Conservation (phyloP, 2,113 vertebrate genomes). For the Cinclus mexicanus region DNA sequence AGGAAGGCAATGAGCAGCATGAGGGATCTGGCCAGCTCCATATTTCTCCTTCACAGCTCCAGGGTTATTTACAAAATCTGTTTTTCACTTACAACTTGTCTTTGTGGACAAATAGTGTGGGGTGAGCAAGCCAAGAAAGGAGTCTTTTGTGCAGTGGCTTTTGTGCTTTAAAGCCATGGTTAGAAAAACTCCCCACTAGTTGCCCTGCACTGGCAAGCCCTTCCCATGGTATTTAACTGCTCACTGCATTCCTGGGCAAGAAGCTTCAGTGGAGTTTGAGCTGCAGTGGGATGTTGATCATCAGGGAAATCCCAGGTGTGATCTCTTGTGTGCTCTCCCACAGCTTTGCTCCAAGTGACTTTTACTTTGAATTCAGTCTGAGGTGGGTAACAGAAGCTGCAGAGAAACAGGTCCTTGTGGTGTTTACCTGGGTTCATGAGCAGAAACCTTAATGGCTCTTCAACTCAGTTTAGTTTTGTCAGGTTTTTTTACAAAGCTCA, state of each 20-base stretch:
- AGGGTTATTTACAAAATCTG: not conserved
- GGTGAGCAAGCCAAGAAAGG: not conserved
- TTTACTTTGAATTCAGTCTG: not conserved
- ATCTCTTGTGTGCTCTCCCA: not conserved
- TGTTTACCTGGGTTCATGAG: not conserved
- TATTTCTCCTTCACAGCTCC: not conserved
- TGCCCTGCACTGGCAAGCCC: not conserved
- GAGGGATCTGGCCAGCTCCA: not conserved
- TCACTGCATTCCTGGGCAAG: not conserved
- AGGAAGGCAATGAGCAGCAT: not conserved
- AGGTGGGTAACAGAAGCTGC: not conserved
- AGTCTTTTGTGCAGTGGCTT: not conserved
- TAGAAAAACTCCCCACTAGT: not conserved
- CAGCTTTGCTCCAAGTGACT: not conserved
- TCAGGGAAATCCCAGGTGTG: not conserved
- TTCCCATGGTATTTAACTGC: not conserved
- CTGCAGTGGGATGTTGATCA: accelerated
- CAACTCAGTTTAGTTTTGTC: not conserved
- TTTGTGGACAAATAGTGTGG: not conserved
- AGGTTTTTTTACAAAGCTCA: not conserved
- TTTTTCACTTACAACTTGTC: not conserved
- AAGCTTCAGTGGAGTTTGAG: not conserved
- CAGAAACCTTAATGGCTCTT: not conserved
- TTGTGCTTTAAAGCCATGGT: not conserved
- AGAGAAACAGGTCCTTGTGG: not conserved